Evolutionary conservation across 2,888 invertebrate species (phyloP).

Genomic region (Seira ritae): DNA sequence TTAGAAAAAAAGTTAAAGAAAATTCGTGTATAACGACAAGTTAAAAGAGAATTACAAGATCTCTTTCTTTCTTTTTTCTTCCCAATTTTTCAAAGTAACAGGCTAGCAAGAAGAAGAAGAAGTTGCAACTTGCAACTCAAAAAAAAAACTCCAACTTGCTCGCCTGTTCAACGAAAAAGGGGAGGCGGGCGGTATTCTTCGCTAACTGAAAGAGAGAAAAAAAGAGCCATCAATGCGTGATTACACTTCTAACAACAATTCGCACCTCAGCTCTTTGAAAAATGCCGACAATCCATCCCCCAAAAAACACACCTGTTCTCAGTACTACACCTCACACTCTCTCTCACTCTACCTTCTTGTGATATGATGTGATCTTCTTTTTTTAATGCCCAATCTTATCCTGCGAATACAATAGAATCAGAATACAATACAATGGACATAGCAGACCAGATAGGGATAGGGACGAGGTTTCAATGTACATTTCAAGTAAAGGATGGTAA

Average conservation of each 20-base stretch:
- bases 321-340: conserved; percentile 46
- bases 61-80: conserved; percentile 42
- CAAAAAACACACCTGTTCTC: conserved; percentile 72
- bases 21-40: conserved; percentile 28
- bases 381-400: conserved; percentile 23
- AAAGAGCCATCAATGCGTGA: conserved; percentile 74
- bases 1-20: not conserved
- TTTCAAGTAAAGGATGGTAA: not conserved
- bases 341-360: not conserved
- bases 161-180: conserved; percentile 55
- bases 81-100: no score
- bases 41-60: conserved; percentile 53
- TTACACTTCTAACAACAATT: conserved; percentile 74
- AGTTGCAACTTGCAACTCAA: no score
- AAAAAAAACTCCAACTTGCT: not conserved
- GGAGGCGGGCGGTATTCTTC: conserved; percentile 70
- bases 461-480: conserved; percentile 2
- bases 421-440: not conserved
- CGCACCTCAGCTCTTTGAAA: conserved; percentile 74
- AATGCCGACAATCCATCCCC: conserved; percentile 73
- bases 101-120: no score
- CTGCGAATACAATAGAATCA: not conserved
- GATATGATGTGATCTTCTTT: conserved; percentile 53
- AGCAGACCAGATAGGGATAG: no score
- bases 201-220: conserved; percentile 71